A percentile compares a stretch with the other conserved stretches of the same genome.
Conservation (phyloP, 2,888 invertebrate species). For the Orgyia antiqua region DNA sequence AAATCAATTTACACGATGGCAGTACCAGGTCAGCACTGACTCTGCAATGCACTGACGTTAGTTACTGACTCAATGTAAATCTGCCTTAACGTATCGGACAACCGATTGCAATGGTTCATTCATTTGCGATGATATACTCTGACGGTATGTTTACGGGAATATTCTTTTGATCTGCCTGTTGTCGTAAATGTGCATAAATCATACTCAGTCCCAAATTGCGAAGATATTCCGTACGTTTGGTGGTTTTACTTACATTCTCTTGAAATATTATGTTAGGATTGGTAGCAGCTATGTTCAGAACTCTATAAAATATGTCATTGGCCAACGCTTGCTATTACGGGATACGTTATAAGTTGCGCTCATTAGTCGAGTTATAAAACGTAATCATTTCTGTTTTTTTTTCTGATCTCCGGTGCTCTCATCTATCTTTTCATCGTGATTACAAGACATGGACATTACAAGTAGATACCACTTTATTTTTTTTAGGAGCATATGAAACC, state of each 20-base stretch:
- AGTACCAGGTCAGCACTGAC: too few relatives aligned
- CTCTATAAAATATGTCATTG: too few relatives aligned
- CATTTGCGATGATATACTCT: not conserved
- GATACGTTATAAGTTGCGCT: not conserved
- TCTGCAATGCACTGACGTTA: too few relatives aligned
- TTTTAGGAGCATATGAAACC: slow-evolving; percentile 10
- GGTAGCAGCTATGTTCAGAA: not conserved
- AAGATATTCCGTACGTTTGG: not conserved
- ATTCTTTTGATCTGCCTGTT: not conserved
- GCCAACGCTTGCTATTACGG: not conserved
- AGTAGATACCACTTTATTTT: slow-evolving; percentile 5
- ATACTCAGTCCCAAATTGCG: not conserved
- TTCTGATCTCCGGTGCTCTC: not conserved
- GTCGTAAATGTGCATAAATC: not conserved
- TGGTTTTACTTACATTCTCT: not conserved
- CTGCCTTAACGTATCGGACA: too few relatives aligned
- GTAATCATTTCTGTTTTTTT: not conserved
- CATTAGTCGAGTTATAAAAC: not conserved
- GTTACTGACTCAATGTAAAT: too few relatives aligned
- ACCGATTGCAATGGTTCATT: too few relatives aligned
- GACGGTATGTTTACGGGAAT: not conserved
- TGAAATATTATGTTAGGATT: not conserved
- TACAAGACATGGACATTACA: not conserved
- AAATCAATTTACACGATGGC: too few relatives aligned
- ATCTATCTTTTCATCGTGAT: not conserved